Conservation (phyloP, 2,797 vertebrate species). For the Sorex maritimensis region DNA sequence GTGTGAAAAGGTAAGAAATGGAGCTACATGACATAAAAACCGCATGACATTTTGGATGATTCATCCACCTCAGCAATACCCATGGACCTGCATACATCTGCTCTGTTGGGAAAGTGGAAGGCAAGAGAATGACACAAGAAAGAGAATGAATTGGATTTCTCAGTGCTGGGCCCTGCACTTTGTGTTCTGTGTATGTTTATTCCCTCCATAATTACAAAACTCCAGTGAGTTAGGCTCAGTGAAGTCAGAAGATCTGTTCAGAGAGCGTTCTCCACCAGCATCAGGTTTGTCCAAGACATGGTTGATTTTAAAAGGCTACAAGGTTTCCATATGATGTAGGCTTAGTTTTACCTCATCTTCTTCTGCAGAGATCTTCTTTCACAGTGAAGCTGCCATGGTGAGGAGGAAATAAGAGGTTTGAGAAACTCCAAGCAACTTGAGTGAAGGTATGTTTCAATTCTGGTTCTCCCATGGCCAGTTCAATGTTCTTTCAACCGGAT, state of each 20-base stretch:
- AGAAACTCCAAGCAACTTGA: constrained; percentile 50
- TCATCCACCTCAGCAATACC: not conserved
- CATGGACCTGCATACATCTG: not conserved
- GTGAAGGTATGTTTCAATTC: not conserved
- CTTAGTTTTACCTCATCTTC: not conserved
- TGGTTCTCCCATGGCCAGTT: not conserved
- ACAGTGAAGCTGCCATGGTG: not conserved
- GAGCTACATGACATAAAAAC: constrained; percentile 77
- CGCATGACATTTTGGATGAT: constrained; percentile 59
- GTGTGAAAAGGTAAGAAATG: constrained; percentile 86
- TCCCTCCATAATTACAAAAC: not conserved
- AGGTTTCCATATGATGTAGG: not conserved
- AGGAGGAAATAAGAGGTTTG: not conserved
- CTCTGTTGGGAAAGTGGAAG: not conserved
- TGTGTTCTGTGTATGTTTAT: not conserved
- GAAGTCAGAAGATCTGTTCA: constrained; percentile 7
- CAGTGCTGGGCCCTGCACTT: not conserved
- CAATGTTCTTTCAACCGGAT: not conserved
- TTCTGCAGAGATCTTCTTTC: not conserved
- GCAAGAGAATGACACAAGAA: not conserved
- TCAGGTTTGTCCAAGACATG: not conserved
- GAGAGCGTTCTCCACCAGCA: not conserved
- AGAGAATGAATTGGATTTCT: not conserved
- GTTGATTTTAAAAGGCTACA: not conserved
- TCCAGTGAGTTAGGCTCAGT: constrained; percentile 5